Percentiles rank a stretch among this genome's conserved stretches.
Conservation (phyloP, 2,888 invertebrate genomes). For the Hydriomena furcata region DNA sequence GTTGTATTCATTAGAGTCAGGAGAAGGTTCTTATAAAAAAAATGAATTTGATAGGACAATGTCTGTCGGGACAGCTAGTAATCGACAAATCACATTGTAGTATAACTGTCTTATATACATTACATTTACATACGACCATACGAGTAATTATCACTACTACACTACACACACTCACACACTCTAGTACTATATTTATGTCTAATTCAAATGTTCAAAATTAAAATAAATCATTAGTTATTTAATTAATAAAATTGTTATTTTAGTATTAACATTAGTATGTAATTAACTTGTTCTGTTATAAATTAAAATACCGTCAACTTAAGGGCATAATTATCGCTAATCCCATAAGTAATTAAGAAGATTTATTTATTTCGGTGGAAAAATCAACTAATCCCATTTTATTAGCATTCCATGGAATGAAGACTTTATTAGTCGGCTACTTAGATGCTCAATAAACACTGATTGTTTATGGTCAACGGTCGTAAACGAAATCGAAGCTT, state of each 20-base stretch:
- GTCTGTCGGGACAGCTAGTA: too few relatives aligned
- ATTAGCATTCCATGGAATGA: conserved; percentile 34
- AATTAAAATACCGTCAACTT: conserved; percentile 34
- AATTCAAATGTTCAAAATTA: too few relatives aligned
- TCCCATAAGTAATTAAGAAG: conserved; percentile 38
- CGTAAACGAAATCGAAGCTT: conserved; percentile 42
- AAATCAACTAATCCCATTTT: conserved; percentile 40
- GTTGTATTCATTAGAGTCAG: too few relatives aligned
- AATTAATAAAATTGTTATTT: conserved; percentile 25
- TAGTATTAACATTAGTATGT: conserved; percentile 25
- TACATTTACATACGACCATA: too few relatives aligned
- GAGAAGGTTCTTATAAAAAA: too few relatives aligned
- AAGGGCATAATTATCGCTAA: conserved; percentile 40
- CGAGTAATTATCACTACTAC: too few relatives aligned
- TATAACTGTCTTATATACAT: too few relatives aligned
- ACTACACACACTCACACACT: too few relatives aligned
- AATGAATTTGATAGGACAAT: too few relatives aligned
- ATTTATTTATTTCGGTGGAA: conserved; percentile 38
- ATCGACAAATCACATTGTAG: too few relatives aligned
- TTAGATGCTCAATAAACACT: conserved; percentile 44
- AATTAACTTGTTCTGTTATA: conserved; percentile 32
- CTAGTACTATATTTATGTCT: too few relatives aligned
- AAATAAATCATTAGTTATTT: conserved; percentile 1
- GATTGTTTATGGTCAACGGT: conserved; percentile 47
- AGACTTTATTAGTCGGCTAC: conserved; percentile 43